Evolutionary conservation across 2,888 invertebrate species (phyloP), one percentile per base, ranked within the genome.

Genomic region (Atethmia centrago): DNA sequence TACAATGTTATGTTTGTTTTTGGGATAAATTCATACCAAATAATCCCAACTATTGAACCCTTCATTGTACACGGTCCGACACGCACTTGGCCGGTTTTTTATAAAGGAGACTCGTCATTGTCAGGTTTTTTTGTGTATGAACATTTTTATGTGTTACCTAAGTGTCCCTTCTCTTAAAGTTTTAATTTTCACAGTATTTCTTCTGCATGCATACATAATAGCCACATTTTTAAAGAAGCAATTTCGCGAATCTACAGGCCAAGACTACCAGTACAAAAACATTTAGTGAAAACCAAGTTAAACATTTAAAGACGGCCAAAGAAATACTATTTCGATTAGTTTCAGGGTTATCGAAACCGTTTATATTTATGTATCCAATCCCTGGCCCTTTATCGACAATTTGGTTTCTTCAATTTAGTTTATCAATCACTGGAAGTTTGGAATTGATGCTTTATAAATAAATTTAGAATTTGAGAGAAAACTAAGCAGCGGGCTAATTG

Each of bases 241-340:
- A 72, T 71, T 72, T 42, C 1, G 7, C 9, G 4, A 70, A 40
- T 78, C n/a, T 47, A 28, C 28, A 49, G 14, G 19, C 45, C 21
- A 47, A 16, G 14, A 55, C 14, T 12, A 14, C 14, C 4, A 49
- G 9, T 42, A 71, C 16, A 71, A 72, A 75, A 28, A 51, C 19
- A 53, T 51, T n/a, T 47, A 53, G 31, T 42, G 28, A 79, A 72
- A 59, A 36, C 14, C 36, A 51, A 79, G 71, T 79, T 74, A 31
- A 40, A 80, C 80, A 21, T 25, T 53, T 31, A 40, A 47, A 40
- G 74, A 59, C 19, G n/a, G 36, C 45, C 25, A 51, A 62, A 75
- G 76, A 76, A 77, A 76, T 58, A 75, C 49, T 49, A 71, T 77
- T 66, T 61, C 47, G 36, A 80, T 77, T 77, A 59, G 61, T 80